Evolutionary conservation across 2,797 vertebrate species (phyloP).

Genomic region (Cryptoblepharus egeriae): DNA sequence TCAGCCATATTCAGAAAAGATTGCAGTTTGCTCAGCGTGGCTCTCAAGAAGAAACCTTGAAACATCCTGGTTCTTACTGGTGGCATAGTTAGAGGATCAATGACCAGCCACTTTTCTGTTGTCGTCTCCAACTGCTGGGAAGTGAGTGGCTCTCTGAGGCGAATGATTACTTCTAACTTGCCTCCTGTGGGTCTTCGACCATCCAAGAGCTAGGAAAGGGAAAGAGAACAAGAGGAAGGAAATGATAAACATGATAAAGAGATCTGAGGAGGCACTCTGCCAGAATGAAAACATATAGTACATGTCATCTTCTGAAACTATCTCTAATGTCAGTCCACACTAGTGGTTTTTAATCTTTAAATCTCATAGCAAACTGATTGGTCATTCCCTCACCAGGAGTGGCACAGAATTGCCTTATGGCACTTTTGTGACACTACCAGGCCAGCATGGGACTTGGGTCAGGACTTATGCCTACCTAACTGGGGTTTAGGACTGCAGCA

Average conservation of each 20-base stretch:
- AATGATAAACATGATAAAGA: background rate
- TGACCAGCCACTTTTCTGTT: slow-evolving; percentile 89
- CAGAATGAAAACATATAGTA: background rate
- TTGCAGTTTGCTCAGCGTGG: background rate
- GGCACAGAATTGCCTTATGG: no score
- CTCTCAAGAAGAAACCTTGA: background rate
- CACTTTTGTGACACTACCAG: no score
- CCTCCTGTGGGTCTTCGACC: slow-evolving; percentile 89
- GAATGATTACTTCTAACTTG: slow-evolving; percentile 86
- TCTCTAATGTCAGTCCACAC: background rate
- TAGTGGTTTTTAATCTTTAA: background rate
- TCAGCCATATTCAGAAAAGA: background rate
- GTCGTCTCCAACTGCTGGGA: slow-evolving; percentile 83
- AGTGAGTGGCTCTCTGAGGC: slow-evolving; percentile 86
- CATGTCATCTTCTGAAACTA: background rate
- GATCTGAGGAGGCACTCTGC: background rate
- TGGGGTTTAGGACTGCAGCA: no score
- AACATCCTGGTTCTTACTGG: slow-evolving; percentile 61
- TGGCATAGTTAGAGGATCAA: slow-evolving; percentile 79
- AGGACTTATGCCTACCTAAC: no score
- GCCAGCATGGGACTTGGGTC: no score
- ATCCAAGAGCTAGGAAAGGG: slow-evolving; percentile 82
- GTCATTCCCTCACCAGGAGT: no score
- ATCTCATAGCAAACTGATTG: no score
- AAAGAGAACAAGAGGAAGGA: background rate